Base-by-base conservation (phyloP, 1,140 invertebrate genomes). In the Achroia grisella region DNA sequence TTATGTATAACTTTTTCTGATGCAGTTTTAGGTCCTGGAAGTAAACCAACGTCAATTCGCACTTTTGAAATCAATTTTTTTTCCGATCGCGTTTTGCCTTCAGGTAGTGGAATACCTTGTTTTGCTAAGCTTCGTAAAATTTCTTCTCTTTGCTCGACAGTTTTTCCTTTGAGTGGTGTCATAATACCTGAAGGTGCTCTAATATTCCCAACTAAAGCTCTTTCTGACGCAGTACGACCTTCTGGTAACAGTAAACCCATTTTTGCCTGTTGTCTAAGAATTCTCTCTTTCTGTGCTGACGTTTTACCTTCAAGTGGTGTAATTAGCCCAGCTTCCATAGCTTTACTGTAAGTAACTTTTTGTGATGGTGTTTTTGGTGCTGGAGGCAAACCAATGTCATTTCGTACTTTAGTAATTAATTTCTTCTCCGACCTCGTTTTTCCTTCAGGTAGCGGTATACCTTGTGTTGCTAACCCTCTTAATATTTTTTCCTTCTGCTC, bases 401-500 rank as follows among this genome's bases (percentile, higher is more conserved):
- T 23, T 35, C 62, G 44, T 11, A 71, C 47, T 47, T 67, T 64
- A 1, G 60, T 32, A 8, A 66, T 44, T n/a, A 73, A 5, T 63
- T 42, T 44, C 9, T 14, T 15, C 50, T 51, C 6, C 6, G 46
- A 57, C 12, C 32, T 9, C 9, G 54, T 55, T 40, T 48, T 52
- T 10, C 40, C 49, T 41, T 61, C 52, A 12, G 57, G 52, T 4
- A 55, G 14, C 3, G 57, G 62, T 15, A 57, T 8, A 2, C 52
- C 62, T 12, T 33, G 28, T 15, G 42, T 44, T 4, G 54, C 55
- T 32, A 65, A 42, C 10, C 53, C 56, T 48, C 36, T 58, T 15
- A 68, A 39, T 29, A 69, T 63, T 39, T 56, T 67, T 40, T 66
- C 57, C 37, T 60, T 64, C 40, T 65, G 43, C n/a, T 31, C 29